phyloP scores from a whole-genome alignment of 2,888 invertebrate species.

The Agrilus cyanescens region DNA sequence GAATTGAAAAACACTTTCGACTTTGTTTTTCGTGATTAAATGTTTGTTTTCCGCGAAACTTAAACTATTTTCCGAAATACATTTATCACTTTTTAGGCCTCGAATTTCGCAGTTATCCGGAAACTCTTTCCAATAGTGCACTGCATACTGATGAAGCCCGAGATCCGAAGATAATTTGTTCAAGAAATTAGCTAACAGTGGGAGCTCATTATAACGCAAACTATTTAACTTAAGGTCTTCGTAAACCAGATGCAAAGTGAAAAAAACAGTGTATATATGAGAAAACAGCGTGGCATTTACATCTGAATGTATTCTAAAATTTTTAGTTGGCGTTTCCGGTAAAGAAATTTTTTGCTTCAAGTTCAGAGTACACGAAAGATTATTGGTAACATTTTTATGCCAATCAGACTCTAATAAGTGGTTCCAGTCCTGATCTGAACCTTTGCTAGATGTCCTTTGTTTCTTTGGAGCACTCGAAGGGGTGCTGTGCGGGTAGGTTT shows the following conservation, averaged over 20 bases:
- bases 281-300: conserved; percentile 57
- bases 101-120: conserved; percentile 47
- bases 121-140: conserved; percentile 79
- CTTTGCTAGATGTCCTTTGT: conserved; percentile 64
- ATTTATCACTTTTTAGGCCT: conserved; percentile 21
- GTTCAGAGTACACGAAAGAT: conserved; percentile 35
- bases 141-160: conserved; percentile 53
- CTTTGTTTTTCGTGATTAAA: conserved; percentile 47
- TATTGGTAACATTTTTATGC: conserved; percentile 32
- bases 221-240: conserved; percentile 82
- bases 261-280: conserved; percentile 62
- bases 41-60: conserved; percentile 29
- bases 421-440: conserved; percentile 73
- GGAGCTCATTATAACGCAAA: conserved; percentile 53
- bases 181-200: conserved; percentile 56
- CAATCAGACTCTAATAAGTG: conserved; percentile 31
- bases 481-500: conserved; percentile 29
- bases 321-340: conserved; percentile 22
- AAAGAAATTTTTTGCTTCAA: conserved; percentile 11
- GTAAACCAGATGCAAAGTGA: conserved; percentile 75
- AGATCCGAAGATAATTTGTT: conserved; percentile 69
- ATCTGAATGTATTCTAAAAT: conserved; percentile 41
- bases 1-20: conserved; percentile 62
- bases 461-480: conserved; percentile 55
- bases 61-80: conserved; percentile 44